Evolutionary conservation across 2,888 invertebrate genomes (phyloP), one percentile per base, ranked within the genome.

Genomic region (Saturnia japonica): DNA sequence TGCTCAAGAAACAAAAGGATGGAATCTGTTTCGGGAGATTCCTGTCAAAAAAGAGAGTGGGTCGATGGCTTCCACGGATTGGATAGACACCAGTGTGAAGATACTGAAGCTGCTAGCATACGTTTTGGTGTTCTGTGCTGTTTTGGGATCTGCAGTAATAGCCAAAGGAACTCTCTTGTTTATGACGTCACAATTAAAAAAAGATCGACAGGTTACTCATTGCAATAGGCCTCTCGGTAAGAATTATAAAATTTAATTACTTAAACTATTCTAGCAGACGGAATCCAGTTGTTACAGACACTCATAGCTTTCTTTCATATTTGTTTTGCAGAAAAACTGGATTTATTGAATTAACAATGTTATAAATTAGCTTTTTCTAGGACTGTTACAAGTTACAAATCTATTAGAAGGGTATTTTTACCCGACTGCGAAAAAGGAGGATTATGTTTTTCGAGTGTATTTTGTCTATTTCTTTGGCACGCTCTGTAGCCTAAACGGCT

Each of bases 21-120:
- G 98, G 98, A 96, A 98, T 83, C 94, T 96, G 19, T 98, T 98
- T 87, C 95, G 96, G 80, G 95, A 96, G 79, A 94, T 96, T 14
- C 97, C 97, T 0, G 94, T 96, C 69, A 95, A 96, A 84, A 94
- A 95, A 73, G 95, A 95, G 74, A 95, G 95, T 54, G 96, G 96
- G 60, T 97, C 97, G 0, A 96, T 95, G 91, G 95, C 94, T 22
- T 94, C 95, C 62, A 94, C 94, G 0, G 94, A 92, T 75, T 96
- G 95, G 88, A 91, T 97, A 69, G 95, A 96, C 67, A 81, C 91
- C 70, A 91, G 95, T 66, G 94, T 96, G 22, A 96, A 96, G 83
- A 72, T 95, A 11, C 88, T 96, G 42, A 97, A 97, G 89, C 80
- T 96, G 1, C 76, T 96, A 60, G 95, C 96, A 0, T 97, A 97